Evolutionary conservation across 92 coral and sea anemone species (phyloP), one percentile per base, ranked within the genome.

Genomic region (Palythoa heliodiscus): DNA sequence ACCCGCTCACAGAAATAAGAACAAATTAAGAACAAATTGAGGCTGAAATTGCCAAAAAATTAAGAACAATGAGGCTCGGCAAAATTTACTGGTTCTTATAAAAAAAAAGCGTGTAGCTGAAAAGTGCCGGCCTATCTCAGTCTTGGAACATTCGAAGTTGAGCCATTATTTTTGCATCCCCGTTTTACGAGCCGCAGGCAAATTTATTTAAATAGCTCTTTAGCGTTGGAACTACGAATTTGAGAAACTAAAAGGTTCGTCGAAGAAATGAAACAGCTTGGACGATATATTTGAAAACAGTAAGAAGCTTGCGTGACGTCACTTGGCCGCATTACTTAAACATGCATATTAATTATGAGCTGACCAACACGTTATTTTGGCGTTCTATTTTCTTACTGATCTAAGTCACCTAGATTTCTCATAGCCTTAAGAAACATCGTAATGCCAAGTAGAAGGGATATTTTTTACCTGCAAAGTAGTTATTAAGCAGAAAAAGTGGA

Each of bases 381-480:
- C 17, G 63, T 11, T 13, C n/a, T 3, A 13, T 57, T 13, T 17
- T 43, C 50, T 5, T 43, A 43, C 9, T 8, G 35, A 29, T 29
- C 9, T 57, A 57, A 57, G 63, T 8, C n/a, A 57, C 17, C 9
- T 11, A 4, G n/a, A 17, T 17, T 57, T 57, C 11, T 13, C 63
- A 4, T 57, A 1, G 63, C 16, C 63, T 57, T 57, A 57, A 57
- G 17, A 13, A 13, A 4, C 16, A 57, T 11, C 47, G 0, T 68
- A 43, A 5, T 43, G 50, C 50, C 50, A 43, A 43, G 69, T 61
- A 61, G 19, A 68, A 68, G 72, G 40, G 22, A 23, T 68, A 25
- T 68, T n/a, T n/a, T 47, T 68, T 70, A 70, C 40, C 73, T 70
- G n/a, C 50, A 15, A 70, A 70, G 74, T 20, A 7, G n/a, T 47